Conservation (phyloP, 2,888 invertebrate species). For the Lomographa bimaculata region DNA sequence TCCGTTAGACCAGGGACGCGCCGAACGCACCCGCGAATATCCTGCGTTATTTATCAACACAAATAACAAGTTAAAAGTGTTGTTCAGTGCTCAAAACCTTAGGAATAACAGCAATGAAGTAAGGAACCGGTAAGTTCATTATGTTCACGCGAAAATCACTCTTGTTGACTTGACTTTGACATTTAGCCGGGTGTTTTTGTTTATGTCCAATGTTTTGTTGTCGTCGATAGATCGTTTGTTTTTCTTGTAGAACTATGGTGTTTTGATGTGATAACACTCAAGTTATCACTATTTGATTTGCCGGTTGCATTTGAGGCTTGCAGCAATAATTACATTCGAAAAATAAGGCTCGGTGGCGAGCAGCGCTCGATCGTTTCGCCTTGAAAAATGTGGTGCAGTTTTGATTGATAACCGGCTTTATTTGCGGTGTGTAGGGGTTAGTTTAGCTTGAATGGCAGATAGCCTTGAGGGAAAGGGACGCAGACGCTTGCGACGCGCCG, state of each 20-base stretch:
- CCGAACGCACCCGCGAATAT: conserved; percentile 48
- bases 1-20: conserved; percentile 47
- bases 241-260: neutral
- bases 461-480: conserved; percentile 78
- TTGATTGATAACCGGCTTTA: conserved; percentile 12
- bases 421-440: conserved; percentile 35
- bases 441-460: conserved; percentile 41
- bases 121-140: conserved; percentile 8
- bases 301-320: too few species aligned
- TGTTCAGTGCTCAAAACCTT: too few species aligned
- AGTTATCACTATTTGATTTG: too few species aligned
- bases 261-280: too few species aligned
- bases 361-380: too few species aligned
- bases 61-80: too few species aligned
- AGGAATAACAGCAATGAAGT: too few species aligned
- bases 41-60: conserved; percentile 25
- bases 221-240: conserved; percentile 18
- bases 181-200: conserved; percentile 55
- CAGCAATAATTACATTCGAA: conserved; percentile 4
- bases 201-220: conserved; percentile 46
- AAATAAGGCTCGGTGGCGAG: conserved; percentile 41
- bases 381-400: too few species aligned
- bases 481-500: conserved; percentile 50
- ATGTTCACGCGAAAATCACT: conserved; percentile 1
- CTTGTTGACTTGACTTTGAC: conserved; percentile 60